Percentiles rank a stretch among this genome's conserved stretches.
Conservation (phyloP, 2,888 invertebrate genomes). For the Flexamia atlantica region DNA sequence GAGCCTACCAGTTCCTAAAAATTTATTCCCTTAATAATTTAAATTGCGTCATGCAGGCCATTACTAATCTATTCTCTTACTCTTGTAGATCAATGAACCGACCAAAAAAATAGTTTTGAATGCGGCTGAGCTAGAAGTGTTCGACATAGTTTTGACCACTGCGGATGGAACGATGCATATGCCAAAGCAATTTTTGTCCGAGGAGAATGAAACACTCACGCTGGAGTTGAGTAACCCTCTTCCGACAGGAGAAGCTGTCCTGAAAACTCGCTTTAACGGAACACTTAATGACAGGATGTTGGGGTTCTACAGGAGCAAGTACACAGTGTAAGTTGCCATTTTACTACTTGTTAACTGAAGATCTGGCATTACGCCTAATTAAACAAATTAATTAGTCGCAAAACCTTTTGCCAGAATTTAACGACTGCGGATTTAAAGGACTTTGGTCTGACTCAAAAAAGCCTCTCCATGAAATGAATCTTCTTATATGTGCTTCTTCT, state of each 20-base stretch:
- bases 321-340: conserved; percentile 74
- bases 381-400: no score
- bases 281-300: conserved; percentile 95
- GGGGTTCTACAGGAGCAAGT: conserved; percentile 96
- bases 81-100: conserved; percentile 82
- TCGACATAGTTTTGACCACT: conserved; percentile 74
- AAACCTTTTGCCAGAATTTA: no score
- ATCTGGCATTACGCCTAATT: no score
- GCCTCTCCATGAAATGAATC: no score
- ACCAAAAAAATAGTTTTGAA: conserved; percentile 87
- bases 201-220: conserved; percentile 83
- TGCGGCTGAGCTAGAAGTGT: conserved; percentile 85
- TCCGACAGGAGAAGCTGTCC: conserved; percentile 77
- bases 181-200: conserved; percentile 74
- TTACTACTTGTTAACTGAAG: no score
- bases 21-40: no score
- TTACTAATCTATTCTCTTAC: no score
- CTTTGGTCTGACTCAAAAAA: no score
- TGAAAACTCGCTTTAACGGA: conserved; percentile 88
- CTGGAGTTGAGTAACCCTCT: conserved; percentile 81
- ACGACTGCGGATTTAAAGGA: no score
- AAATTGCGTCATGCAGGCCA: no score
- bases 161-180: conserved; percentile 68
- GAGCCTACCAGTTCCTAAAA: no score
- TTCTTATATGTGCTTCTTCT: no score